These are phyloP conservation scores for Corythoichthys intestinalis DNA, from an alignment of 2,113 vertebrate species.

Conservation along the genomic window DNA sequence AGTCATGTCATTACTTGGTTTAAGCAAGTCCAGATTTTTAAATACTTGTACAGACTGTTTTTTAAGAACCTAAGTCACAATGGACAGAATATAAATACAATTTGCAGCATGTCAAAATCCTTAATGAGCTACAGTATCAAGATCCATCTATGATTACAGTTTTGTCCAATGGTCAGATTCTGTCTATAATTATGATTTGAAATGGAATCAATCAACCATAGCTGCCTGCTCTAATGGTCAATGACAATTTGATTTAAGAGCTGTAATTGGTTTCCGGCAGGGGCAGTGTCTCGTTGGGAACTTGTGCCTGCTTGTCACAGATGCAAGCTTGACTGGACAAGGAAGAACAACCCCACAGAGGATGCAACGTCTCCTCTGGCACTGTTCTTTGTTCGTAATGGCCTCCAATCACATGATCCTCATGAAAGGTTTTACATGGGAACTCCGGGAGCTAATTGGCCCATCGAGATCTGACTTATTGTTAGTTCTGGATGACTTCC, in stretches of 20 bases:
- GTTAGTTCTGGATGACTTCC: conserved; percentile 74
- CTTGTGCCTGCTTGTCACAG: conserved; percentile 62
- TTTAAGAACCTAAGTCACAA: conserved; percentile 23
- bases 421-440: conserved; percentile 75
- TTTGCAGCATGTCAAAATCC: conserved; percentile 18
- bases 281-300: conserved; percentile 51
- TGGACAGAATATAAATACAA: not conserved
- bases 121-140: conserved; percentile 8
- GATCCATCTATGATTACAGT: conserved; percentile 11
- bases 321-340: conserved; percentile 66
- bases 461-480: conserved; percentile 72
- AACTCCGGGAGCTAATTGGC: conserved; percentile 76
- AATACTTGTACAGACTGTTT: conserved; percentile 8
- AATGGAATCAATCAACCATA: conserved; percentile 46
- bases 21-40: no score
- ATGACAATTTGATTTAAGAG: conserved; percentile 55
- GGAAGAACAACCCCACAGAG: conserved; percentile 61
- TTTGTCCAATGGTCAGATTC: conserved; percentile 33
- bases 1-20: no score
- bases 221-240: conserved; percentile 41
- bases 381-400: conserved; percentile 59
- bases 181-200: conserved; percentile 47
- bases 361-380: conserved; percentile 51
- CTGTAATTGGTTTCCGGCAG: conserved; percentile 61
- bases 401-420: conserved; percentile 66